Evolutionary conservation across 2,113 vertebrate genomes (phyloP).

Genomic region (Chrysochloris asiatica): DNA sequence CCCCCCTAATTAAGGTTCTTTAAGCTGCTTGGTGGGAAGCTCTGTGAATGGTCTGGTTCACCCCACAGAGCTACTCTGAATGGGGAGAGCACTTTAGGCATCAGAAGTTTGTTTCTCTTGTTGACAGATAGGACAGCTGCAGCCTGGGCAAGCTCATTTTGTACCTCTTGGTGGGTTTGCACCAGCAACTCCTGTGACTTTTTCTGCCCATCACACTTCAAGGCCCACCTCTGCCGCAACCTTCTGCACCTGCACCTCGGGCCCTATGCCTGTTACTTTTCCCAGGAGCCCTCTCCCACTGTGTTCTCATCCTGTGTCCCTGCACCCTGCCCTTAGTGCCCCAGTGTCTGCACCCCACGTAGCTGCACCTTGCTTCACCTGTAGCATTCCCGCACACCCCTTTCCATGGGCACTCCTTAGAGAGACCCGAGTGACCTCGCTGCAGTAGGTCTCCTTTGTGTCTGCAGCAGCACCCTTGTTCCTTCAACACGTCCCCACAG

Average conservation of each 20-base stretch:
- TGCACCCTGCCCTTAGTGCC: too few relatives aligned
- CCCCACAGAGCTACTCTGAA: too few relatives aligned
- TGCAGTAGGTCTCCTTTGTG: neutral
- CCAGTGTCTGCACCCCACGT: too few relatives aligned
- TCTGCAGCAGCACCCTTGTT: neutral
- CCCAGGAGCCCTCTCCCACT: neutral
- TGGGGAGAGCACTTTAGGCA: fast-evolving
- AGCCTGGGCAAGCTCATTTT: neutral
- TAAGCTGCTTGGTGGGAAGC: neutral
- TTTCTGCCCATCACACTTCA: neutral
- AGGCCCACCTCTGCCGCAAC: neutral
- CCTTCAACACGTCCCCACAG: fast-evolving
- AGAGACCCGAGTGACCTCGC: too few relatives aligned
- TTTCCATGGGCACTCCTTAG: neutral
- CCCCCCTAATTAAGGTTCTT: neutral
- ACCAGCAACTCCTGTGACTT: fast-evolving
- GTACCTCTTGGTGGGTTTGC: fast-evolving
- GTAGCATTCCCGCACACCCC: neutral
- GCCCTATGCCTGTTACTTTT: neutral
- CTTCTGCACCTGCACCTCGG: neutral
- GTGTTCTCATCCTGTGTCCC: neutral
- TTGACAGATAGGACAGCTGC: neutral
- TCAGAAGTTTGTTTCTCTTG: neutral
- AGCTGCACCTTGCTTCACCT: neutral
- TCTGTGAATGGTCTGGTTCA: neutral